Base-by-base conservation (phyloP, 2,888 invertebrate species). In the Cerastis rubricosa region DNA sequence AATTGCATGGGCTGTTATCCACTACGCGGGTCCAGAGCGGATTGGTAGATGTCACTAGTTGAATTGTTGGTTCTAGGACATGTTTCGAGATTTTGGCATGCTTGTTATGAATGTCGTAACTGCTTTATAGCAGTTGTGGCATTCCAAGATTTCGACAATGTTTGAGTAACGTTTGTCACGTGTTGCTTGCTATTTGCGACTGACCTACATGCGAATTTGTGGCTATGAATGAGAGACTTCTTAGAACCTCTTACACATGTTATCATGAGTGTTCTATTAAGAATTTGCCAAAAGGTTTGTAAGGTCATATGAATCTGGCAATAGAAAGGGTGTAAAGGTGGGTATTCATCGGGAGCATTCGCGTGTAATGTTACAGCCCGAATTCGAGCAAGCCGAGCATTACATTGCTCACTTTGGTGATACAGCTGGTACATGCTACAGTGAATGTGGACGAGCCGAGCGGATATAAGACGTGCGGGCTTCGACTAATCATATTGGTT, bases 211-310 rank as follows among this genome's bases (percentile, higher is more conserved):
- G 78, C 80, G 68, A 86, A 80, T 86, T 74, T 69, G 71, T 68
- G 74, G 71, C 84, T 84, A 84, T 89, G 88, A 90, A 90, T 91
- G 88, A 89, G 87, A 73, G 74, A 75, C 67, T 90, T 89, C 91
- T 74, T 49, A 86, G 88, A 87, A 89, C 19, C 78, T 76, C 77
- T 83, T 73, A 47, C 25, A 51, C 59, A 59, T 43, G 81, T 65
- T 45, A 72, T 81, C 75, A 71, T 74, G 70, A 68, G 47, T 63
- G 61, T 70, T 78, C 66, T 84, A 74, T 81, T 77, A 81, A 73
- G 73, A 76, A 78, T 71, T 74, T 81, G 81, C 83, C 71, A 79
- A 85, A 71, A 81, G 69, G 73, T 69, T 22, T 79, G 35, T 61
- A 74, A 67, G 77, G 49, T 70, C 66, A 67, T 63, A 19, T 76